A percentile compares a stretch with the other conserved stretches of the same genome.
phyloP scores from a whole-genome alignment of 2,113 vertebrate species.

The Cariama cristata region DNA sequence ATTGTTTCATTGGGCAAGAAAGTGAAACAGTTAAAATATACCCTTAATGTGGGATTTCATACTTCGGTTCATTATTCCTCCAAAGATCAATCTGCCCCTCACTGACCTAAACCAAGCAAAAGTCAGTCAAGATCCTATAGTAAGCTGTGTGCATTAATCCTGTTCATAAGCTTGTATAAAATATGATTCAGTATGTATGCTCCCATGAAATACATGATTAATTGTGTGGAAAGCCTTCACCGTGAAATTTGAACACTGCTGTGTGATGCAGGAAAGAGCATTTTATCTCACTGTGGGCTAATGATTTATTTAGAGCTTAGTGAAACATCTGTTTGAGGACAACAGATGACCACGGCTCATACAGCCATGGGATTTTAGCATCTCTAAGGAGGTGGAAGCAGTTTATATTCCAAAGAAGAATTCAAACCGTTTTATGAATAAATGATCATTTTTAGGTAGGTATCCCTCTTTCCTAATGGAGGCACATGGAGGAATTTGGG shows the following conservation, averaged over 20 bases:
- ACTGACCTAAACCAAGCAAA: neutral
- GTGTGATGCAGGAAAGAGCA: neutral
- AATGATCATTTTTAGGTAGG: neutral
- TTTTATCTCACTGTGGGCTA: neutral
- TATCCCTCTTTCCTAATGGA: neutral
- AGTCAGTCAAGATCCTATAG: neutral
- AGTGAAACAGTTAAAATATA: neutral
- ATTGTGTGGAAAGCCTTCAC: neutral
- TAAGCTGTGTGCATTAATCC: neutral
- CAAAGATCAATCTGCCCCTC: neutral
- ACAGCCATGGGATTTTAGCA: neutral
- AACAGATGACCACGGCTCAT: neutral
- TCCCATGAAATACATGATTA: neutral
- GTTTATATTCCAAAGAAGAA: neutral
- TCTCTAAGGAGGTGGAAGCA: neutral
- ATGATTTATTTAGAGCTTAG: constrained; percentile 8
- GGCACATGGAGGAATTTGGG: neutral
- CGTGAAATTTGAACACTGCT: neutral
- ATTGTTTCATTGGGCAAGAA: neutral
- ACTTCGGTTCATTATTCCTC: neutral
- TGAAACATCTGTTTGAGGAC: neutral
- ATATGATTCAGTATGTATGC: neutral
- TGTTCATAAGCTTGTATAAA: neutral
- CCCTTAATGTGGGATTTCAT: neutral
- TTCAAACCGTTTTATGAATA: neutral